Evolutionary conservation across 2,113 vertebrate species (phyloP), one percentile per base, ranked within the genome.

Genomic region (Solenodon paradoxus): DNA sequence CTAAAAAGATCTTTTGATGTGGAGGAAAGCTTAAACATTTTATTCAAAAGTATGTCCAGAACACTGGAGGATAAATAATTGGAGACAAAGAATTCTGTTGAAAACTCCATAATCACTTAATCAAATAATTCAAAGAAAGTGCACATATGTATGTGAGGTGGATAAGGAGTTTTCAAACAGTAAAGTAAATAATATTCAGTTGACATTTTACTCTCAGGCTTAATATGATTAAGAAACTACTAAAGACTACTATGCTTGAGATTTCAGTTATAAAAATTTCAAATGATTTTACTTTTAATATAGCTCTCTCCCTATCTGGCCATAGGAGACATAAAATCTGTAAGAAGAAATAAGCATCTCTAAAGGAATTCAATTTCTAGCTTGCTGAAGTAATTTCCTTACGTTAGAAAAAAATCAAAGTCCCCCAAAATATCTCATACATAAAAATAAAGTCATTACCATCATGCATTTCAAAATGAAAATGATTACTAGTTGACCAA

Each of bases 361-460:
- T 19, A 51, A n/a, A 7, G 9, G 30, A 89, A 95, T 80, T 90
- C 11, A 86, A 26, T 91, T 90, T 95, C 71, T 94, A 47, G 88
- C 81, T 82, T 85, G 4, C 55, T 64, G 13, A 20, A 82, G 85
- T 53, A 77, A 90, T 82, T 96, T 96, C 32, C 49, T 83, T 95
- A 86, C 47, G 22, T 93, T 90, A 88, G 66, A 96, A 74, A 74
- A 95, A 96, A 94, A 66, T 82, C 80, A 95, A 83, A 89, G 72
- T 80, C 9, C 49, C 78, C 72, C 53, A 59, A 96, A 95, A 95
- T 94, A 95, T 22, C 47, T 49, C 68, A 77, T 26, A 72, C 77
- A 7, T 69, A 95, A 96, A 96, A 96, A 88, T 88, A 94, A 96
- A 92, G 47, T 84, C 86, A 94, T 94, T 91, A 83, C 68, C 69